Percentiles rank a stretch among this genome's conserved stretches.
phyloP scores from a whole-genome alignment of 2,797 vertebrate genomes.

The Phyllotis vaccarum region DNA sequence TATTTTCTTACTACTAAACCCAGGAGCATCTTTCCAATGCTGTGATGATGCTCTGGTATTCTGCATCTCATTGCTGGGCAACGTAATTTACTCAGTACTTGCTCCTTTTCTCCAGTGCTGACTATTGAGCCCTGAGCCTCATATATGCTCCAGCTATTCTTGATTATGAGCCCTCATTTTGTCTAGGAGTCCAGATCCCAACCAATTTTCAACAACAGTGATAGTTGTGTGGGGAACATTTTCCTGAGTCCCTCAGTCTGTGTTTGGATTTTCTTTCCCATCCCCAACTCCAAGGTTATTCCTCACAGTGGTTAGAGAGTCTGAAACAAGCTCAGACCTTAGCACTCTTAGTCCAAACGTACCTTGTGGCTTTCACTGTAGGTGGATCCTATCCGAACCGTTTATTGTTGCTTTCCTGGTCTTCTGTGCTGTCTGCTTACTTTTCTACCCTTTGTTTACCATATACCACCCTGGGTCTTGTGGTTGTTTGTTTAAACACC shows the following conservation, averaged over 20 bases:
- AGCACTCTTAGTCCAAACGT: neutral
- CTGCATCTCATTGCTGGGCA: neutral
- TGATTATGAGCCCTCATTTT: neutral
- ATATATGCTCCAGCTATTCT: neutral
- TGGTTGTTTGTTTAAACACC: neutral
- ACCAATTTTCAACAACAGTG: neutral
- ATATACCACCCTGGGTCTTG: neutral
- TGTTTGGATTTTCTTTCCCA: slow-evolving; percentile 29
- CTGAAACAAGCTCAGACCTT: neutral
- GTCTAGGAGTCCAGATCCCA: neutral
- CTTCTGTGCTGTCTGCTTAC: neutral
- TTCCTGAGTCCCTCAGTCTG: neutral
- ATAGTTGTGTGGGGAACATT: neutral
- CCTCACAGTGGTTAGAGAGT: neutral
- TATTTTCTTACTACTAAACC: neutral
- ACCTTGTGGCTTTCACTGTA: neutral
- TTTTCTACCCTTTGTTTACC: neutral
- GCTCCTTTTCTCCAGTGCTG: too few species aligned
- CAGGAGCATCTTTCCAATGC: neutral
- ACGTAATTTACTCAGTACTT: neutral
- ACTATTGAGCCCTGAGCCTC: neutral
- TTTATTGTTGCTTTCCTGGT: neutral
- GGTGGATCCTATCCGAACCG: neutral
- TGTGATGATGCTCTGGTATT: neutral
- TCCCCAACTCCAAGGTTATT: neutral